Percentiles rank a stretch among this genome's conserved stretches.
These are phyloP conservation scores for Aegotheles bennettii DNA, from an alignment of 2,113 vertebrate genomes.

Conservation along the genomic window DNA sequence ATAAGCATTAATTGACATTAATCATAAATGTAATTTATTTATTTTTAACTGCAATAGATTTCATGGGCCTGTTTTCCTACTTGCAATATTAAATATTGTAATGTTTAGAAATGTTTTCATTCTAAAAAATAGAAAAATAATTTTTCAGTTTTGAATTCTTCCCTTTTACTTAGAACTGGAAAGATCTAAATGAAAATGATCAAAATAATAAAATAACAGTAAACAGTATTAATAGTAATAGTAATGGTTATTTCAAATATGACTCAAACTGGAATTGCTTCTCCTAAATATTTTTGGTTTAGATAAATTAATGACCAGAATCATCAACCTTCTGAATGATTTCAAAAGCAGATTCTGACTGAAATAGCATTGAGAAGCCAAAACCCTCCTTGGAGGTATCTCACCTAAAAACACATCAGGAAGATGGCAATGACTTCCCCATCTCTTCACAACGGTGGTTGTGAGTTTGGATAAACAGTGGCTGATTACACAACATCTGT, in stretches of 20 bases:
- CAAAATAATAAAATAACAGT: neutral
- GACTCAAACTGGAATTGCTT: neutral
- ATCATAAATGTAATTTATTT: neutral
- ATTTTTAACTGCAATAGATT: neutral
- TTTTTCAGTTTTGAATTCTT: neutral
- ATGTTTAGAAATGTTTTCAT: neutral
- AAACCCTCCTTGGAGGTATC: neutral
- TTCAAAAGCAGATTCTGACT: neutral
- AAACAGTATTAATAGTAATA: neutral
- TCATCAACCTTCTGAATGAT: neutral
- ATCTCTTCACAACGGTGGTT: neutral
- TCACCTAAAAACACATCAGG: neutral
- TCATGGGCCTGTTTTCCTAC: neutral
- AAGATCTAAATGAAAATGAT: neutral
- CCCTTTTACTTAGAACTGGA: neutral
- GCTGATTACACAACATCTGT: neutral
- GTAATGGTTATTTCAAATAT: neutral
- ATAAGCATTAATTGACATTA: neutral
- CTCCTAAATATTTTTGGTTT: neutral
- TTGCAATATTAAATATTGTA: neutral
- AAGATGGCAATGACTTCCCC: neutral
- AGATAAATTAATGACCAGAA: neutral
- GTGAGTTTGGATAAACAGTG: neutral
- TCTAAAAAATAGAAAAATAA: neutral
- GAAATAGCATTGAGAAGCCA: neutral